Evolutionary conservation across 2,888 invertebrate genomes (phyloP).

Genomic region (Trichacis sp.): DNA sequence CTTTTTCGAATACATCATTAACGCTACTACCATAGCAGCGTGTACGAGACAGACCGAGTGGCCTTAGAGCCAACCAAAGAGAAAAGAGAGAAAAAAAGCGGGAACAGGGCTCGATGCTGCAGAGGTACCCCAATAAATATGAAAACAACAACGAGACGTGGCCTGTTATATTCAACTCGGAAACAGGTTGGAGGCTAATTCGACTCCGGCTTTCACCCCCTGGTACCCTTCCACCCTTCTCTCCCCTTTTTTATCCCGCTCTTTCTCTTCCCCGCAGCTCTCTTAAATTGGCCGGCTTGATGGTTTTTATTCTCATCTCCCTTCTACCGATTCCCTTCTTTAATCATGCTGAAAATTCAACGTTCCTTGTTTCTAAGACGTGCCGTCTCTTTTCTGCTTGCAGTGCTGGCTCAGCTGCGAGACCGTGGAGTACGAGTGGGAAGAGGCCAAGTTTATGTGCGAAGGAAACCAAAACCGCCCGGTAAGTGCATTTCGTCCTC

Average conservation of each 20-base stretch:
- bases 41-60: constrained; percentile 51
- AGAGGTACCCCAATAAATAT: constrained; percentile 67
- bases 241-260: constrained; percentile 15
- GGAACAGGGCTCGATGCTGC: constrained; percentile 53
- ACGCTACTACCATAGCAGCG: constrained; percentile 54
- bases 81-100: constrained; percentile 45
- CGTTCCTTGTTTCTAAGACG: constrained; percentile 38
- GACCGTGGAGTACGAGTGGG: constrained; percentile 61
- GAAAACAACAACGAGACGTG: constrained; percentile 64
- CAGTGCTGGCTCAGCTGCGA: constrained; percentile 66
- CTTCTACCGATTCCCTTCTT: constrained; percentile 42
- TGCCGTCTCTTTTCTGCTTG: constrained; percentile 48
- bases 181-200: constrained; percentile 67
- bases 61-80: constrained; percentile 9
- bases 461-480: constrained; percentile 26
- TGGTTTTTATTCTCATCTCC: constrained; percentile 55
- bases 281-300: constrained; percentile 61
- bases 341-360: constrained; percentile 47
- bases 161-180: constrained; percentile 57
- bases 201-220: constrained; percentile 49
- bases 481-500: constrained; percentile 22
- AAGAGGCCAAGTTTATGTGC: constrained; percentile 60
- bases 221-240: constrained; percentile 15
- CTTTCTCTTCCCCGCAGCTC: constrained; percentile 32
- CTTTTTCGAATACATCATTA: constrained; percentile 62